phyloP scores from a whole-genome alignment of 2,888 invertebrate genomes.

The Phytoseiulus persimilis region DNA sequence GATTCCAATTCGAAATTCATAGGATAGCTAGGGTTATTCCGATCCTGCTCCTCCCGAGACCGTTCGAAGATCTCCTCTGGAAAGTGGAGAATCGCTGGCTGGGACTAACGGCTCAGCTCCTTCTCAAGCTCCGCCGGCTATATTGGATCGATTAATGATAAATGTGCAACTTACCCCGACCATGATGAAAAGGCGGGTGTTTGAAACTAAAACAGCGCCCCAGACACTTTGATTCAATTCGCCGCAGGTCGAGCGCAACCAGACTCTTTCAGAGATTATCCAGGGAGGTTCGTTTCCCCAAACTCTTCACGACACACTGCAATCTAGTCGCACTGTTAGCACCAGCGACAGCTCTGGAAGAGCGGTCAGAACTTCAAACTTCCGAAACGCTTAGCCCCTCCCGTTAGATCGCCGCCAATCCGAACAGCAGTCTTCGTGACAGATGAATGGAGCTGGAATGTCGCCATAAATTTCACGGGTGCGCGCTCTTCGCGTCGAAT shows the following conservation, averaged over 20 bases:
- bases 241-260: not conserved
- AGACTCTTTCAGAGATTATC: no score
- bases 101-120: no score
- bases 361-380: not conserved
- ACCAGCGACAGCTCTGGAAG: not conserved
- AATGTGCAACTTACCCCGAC: not conserved
- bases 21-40: no score
- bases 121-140: no score
- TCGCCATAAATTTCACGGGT: not conserved
- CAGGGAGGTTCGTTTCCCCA: no score
- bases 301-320: not conserved
- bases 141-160: no score
- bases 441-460: not conserved
- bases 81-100: no score
- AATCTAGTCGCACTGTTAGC: not conserved
- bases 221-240: not conserved
- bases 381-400: not conserved
- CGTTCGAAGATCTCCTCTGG: no score
- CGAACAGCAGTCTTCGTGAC: not conserved
- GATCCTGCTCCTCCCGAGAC: no score
- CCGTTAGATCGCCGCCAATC: not conserved
- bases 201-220: not conserved
- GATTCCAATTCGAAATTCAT: no score
- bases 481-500: not conserved
- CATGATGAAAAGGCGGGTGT: not conserved